Evolutionary conservation across 2,797 vertebrate genomes (phyloP).

Genomic region (Taeniopygia guttata): DNA sequence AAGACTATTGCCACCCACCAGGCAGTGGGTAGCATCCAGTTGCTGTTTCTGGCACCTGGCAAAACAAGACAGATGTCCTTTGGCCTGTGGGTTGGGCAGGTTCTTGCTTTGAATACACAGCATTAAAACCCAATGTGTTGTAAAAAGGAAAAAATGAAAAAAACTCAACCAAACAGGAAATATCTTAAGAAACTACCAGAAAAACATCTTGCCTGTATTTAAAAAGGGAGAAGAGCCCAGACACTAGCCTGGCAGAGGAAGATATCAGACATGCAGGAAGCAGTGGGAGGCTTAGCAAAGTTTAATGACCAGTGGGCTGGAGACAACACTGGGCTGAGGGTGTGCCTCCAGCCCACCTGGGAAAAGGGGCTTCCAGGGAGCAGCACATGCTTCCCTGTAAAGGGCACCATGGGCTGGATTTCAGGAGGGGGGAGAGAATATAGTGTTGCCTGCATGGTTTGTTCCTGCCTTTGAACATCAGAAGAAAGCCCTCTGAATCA

Average conservation of each 20-base stretch:
- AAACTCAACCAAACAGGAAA: background rate
- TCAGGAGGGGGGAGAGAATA: background rate
- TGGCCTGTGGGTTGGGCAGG: background rate
- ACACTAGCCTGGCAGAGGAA: background rate
- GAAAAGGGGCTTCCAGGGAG: background rate
- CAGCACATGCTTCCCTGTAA: background rate
- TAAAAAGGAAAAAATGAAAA: background rate
- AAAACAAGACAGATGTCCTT: background rate
- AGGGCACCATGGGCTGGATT: background rate
- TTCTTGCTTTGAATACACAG: background rate
- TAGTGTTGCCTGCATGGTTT: background rate
- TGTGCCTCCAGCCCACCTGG: background rate
- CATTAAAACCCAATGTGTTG: background rate
- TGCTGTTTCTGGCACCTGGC: background rate
- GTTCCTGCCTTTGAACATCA: background rate
- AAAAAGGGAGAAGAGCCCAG: background rate
- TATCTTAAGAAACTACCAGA: background rate
- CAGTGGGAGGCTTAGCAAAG: background rate
- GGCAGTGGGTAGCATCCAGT: background rate
- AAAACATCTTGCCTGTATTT: conserved; percentile 37
- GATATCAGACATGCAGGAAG: background rate
- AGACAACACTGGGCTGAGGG: rapidly evolving
- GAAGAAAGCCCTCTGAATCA: background rate
- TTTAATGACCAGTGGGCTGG: background rate
- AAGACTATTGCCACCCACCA: background rate